Evolutionary conservation across 2,113 vertebrate genomes (phyloP), one percentile per base, ranked within the genome.

Genomic region (Heliornis fulica): DNA sequence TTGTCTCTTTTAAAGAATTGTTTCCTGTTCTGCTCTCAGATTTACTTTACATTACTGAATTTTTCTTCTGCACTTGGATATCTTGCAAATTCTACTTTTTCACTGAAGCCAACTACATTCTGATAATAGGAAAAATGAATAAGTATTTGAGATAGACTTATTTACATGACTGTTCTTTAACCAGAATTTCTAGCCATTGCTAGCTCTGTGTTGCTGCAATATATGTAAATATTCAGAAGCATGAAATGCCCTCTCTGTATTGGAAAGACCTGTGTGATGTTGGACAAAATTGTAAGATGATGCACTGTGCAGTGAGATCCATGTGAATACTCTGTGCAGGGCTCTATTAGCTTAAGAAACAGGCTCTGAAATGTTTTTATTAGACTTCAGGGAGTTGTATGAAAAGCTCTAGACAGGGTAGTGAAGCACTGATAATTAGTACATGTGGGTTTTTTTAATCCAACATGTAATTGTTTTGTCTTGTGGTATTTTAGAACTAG

Each of bases 291-390:
- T 66, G 54, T 61, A 59, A 75, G 29, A 71, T 93, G 82, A 74
- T 87, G 93, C 92, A 78, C 48, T 72, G 34, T 32, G 65, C 25
- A 36, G 40, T 68, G 77, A 74, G 79, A 66, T 89, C 32, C 13
- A 76, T 77, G 31, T 28, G 81, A 86, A 40, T n/a, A n/a, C 7
- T 53, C 50, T 61, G n/a, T 65, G 77, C 63, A 13, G 79, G 92
- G 63, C 41, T 83, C 68, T 74, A 15, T 93, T 94, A 97, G 92
- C 61, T 91, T 91, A 93, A 97, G 86, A 82, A 95, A 92, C 34
- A 41, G 75, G 38, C 79, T 92, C 94, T 65, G 64, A 83, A 83
- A 60, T 94, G 79, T 78, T 95, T 82, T 92, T 89, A 90, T 95
- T 83, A 78, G 83, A 51, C 85, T 61, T 94, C 48, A 80, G 93